Evolutionary conservation across 2,888 invertebrate genomes (phyloP).

Genomic region (Mimachlamys varia): DNA sequence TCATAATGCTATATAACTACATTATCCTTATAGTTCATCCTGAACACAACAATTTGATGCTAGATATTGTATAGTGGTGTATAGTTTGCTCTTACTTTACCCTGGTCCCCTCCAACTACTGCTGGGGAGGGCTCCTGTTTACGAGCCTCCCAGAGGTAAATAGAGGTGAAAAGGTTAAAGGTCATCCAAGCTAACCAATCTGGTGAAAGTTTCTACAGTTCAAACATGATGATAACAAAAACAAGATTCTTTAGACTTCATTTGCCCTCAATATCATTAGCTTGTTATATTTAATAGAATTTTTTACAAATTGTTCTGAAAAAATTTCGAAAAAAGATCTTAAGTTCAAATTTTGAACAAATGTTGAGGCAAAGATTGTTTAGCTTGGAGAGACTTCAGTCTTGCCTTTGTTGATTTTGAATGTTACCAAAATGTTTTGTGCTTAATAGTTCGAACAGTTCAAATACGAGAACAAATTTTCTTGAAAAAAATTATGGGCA

Average conservation of each 20-base stretch:
- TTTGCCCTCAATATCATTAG: not conserved
- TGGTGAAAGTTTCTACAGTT: constrained; percentile 22
- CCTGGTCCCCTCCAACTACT: not conserved
- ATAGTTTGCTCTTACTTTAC: constrained; percentile 17
- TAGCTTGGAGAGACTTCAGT: constrained; percentile 31
- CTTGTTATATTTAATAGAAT: not conserved
- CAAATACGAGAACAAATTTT: not conserved
- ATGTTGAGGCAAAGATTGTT: not conserved
- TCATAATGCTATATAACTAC: not conserved
- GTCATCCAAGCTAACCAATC: constrained; percentile 29
- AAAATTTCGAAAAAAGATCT: not conserved
- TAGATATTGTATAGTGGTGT: constrained; percentile 23
- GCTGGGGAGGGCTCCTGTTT: not conserved
- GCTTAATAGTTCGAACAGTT: not conserved
- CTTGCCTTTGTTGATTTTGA: constrained; percentile 12
- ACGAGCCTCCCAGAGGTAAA: not conserved
- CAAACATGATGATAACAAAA: not conserved
- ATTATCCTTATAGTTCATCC: not conserved
- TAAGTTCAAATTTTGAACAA: not conserved
- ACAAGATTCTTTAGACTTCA: not conserved
- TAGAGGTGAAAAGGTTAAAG: not conserved
- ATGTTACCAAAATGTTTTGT: not conserved
- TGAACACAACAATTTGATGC: not conserved
- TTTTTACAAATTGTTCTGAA: no score
- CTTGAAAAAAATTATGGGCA: not conserved